Base-by-base conservation (phyloP, 2,888 invertebrate species). In the Saturnia japonica region DNA sequence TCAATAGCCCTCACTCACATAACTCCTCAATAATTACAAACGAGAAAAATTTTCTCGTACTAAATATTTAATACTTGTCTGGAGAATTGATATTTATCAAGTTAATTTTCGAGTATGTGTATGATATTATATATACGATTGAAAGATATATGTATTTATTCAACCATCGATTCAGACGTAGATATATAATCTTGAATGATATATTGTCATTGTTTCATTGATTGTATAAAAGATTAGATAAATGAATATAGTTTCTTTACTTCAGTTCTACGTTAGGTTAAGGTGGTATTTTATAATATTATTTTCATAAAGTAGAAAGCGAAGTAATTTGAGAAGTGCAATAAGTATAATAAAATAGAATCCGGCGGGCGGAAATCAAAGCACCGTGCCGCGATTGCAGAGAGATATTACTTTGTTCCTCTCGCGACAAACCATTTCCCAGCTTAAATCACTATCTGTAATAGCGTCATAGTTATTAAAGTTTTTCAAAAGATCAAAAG, bases 301-400 rank as follows among this genome's bases (percentile, higher is more conserved):
- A 64, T 64, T 40, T 40, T n/a, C 64, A 9, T 64, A 2, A 11
- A 19, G 34, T 64, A n/a, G 40, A 16, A 40, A 40, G 40, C 9
- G n/a, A 40, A 64, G 19, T 40, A 19, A 40, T 6, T n/a, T 1
- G 4, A n/a, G 40, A 40, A 64, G 19, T 64, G 64, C 64, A 64
- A 40, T 64, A 64, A 64, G n/a, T 19, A 19, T 64, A 64, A 64
- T 64, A 64, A 64, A 64, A 40, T 64, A 40, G 19, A 12, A 40
- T 64, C 40, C 64, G 64, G 64, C 64, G 40, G 11, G 40, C 64
- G 64, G 64, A 64, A 64, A 64, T 64, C 64, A 64, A 64, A 64
- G 22, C 40, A n/a, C 40, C 40, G 64, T 22, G 40, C 19, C 40
- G 40, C 34, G 64, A 64, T 64, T 34, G 57, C 57, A 25, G 19